Evolutionary conservation across 2,113 vertebrate species (phyloP).

Genomic region (Dasyprocta punctata): DNA sequence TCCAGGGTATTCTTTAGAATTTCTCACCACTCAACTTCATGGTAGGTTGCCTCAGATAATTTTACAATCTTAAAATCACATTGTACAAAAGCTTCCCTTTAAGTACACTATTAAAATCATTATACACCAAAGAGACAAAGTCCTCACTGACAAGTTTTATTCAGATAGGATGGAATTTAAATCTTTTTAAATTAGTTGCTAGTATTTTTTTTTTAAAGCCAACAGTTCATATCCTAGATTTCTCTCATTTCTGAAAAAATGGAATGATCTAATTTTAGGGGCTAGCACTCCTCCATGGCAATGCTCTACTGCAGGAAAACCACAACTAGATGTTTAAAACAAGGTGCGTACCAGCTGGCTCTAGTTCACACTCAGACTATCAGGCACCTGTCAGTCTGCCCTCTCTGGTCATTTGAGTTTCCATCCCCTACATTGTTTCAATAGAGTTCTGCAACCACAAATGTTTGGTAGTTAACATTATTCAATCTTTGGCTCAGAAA

Average conservation of each 20-base stretch:
- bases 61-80: conserved; percentile 44
- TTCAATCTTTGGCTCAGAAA: not conserved
- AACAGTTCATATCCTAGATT: not conserved
- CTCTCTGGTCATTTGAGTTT: not conserved
- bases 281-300: not conserved
- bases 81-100: not conserved
- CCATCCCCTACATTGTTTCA: not conserved
- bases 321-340: not conserved
- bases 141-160: not conserved
- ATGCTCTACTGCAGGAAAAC: not conserved
- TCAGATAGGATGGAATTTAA: not conserved
- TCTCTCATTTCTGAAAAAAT: not conserved
- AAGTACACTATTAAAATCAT: not conserved
- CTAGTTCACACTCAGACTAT: not conserved
- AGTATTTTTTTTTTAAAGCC: not conserved
- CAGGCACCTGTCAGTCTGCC: not conserved
- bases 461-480: not conserved
- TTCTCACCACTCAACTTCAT: not conserved
- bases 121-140: not conserved
- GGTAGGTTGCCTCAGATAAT: conserved; percentile 28
- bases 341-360: rapidly evolving
- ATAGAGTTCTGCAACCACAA: not conserved
- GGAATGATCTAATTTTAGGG: not conserved
- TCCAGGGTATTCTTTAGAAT: conserved; percentile 31
- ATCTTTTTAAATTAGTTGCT: conserved; percentile 1